Conservation (phyloP, 92 coral and sea anemone genomes). For the Micromussa lordhowensis region DNA sequence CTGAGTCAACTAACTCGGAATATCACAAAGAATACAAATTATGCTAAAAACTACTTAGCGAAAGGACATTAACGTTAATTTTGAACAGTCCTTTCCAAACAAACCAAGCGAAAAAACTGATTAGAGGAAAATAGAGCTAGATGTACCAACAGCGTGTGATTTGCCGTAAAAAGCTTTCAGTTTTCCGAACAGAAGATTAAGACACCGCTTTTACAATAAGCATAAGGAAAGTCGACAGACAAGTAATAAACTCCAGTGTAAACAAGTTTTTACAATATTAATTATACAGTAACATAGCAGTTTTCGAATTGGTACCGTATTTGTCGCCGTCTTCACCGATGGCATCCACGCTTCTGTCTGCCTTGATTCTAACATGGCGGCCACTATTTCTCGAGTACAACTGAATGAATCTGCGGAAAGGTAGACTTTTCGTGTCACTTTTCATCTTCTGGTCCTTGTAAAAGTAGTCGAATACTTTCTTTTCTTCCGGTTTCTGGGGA, state of each 20-base stretch:
- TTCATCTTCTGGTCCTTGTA: conserved; percentile 44
- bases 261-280: conserved; percentile 12
- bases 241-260: conserved; percentile 18
- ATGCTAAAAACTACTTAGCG: background rate
- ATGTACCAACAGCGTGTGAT: background rate
- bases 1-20: background rate
- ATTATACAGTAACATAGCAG: conserved; percentile 6
- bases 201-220: conserved; percentile 4
- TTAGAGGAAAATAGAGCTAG: background rate
- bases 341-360: conserved; percentile 84
- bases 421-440: conserved; percentile 64
- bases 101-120: background rate
- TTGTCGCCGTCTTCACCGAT: conserved; percentile 84
- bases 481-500: conserved; percentile 44
- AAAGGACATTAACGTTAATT: background rate
- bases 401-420: conserved; percentile 87
- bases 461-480: conserved; percentile 52
- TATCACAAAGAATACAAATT: background rate
- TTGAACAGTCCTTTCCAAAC: background rate
- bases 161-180: conserved; percentile 19
- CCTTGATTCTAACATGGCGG: conserved; percentile 79
- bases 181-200: background rate
- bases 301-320: conserved; percentile 74
- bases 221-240: background rate
- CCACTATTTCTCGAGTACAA: conserved; percentile 95